Evolutionary conservation across 2,888 invertebrate genomes (phyloP), one percentile per base, ranked within the genome.

Genomic region (Aethes cnicana): DNA sequence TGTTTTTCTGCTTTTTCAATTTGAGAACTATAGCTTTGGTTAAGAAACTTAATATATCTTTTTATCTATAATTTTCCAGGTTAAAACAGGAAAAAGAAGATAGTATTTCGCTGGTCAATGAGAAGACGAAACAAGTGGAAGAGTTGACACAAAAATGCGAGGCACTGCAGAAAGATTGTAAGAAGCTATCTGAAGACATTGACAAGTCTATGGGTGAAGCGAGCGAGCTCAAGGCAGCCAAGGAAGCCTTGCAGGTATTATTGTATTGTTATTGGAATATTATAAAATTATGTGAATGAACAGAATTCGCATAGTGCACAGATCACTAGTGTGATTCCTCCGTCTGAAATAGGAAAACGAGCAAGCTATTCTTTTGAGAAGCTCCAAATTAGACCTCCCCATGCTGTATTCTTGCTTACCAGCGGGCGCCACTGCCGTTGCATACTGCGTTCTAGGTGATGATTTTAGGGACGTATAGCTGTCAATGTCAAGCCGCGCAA

Each of bases 71-170:
- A n/a, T 37, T 37, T 62, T 58, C 17, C 59, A 85, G 87, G 54
- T 61, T 82, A 20, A 73, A 82, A 49, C 82, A 79, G 55, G 78
- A 81, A 67, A 88, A 81, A 55, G 75, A 74, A 26, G 81, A 84
- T 2, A 81, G 69, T 8, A 74, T 77, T 7, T 75, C 64, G 23
- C 47, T 59, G 4, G 47, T 74, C 0, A 61, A 56, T 12, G 81
- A 81, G 36, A 86, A 76, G 46, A 81, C 77, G 14, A 72, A 69
- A 39, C 74, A 77, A 47, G 61, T 87, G 3, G 76, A 84, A 35
- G 76, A 77, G 11, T 61, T 88, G 11, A 69, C 69, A 16, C 68
- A 76, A 0, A 81, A 78, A 50, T 79, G 62, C 42, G 54, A 58
- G 1, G 63, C 63, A 1, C 49, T 88, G 14, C 75, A 71, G 20